phyloP scores from a whole-genome alignment of 2,888 invertebrate genomes.

The Spatulosminthurus flaviceps region DNA sequence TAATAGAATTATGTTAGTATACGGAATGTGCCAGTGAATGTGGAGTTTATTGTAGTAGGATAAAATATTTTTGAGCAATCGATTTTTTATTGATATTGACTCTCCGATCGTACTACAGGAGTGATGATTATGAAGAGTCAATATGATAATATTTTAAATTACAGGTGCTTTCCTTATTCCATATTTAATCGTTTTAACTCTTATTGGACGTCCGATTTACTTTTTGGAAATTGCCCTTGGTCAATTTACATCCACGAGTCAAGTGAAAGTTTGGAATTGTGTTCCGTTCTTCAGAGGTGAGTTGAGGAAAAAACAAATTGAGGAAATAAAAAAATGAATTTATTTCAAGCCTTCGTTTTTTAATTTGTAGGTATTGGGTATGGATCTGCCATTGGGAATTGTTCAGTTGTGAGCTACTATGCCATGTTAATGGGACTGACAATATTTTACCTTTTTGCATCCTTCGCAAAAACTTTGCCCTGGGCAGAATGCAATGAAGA shows the following conservation, averaged over 20 bases:
- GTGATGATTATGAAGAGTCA: too few relatives aligned
- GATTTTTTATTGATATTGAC: too few relatives aligned
- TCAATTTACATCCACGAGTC: constrained; percentile 68
- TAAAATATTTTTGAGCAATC: too few relatives aligned
- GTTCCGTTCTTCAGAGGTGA: constrained; percentile 60
- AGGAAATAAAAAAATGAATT: too few relatives aligned
- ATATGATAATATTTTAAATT: constrained; percentile 1
- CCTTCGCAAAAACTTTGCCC: constrained; percentile 64
- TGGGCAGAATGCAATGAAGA: constrained; percentile 64
- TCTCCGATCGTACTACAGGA: too few relatives aligned
- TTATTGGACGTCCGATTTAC: constrained; percentile 77
- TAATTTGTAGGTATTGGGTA: not conserved
- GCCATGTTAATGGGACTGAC: constrained; percentile 74
- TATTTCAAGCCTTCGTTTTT: too few relatives aligned
- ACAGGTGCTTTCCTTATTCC: constrained; percentile 48
- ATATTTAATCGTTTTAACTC: constrained; percentile 72
- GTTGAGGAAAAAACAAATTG: too few relatives aligned
- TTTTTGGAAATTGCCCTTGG: constrained; percentile 65
- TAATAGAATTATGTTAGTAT: too few relatives aligned
- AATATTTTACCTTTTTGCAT: constrained; percentile 65
- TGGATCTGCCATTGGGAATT: constrained; percentile 57
- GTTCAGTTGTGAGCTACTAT: constrained; percentile 78
- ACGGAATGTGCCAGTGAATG: too few relatives aligned
- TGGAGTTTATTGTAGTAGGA: too few relatives aligned
- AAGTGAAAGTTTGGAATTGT: constrained; percentile 68